Conservation (phyloP, 2,113 vertebrate species). For the Pseudorasbora parva region DNA sequence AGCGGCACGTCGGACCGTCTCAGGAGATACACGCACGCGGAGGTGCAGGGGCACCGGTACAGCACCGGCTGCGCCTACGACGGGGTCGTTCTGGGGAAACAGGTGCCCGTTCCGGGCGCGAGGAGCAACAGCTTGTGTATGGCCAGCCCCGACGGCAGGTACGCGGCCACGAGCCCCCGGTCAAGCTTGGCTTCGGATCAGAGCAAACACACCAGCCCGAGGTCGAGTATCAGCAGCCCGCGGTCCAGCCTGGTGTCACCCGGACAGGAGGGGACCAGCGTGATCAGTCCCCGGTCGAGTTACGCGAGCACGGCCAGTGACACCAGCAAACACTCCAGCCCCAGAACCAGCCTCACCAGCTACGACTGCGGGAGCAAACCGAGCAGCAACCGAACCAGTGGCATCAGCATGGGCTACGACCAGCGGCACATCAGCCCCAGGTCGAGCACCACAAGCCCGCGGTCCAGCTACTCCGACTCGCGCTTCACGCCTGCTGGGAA, state of each 20-base stretch:
- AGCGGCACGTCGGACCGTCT: constrained; percentile 79
- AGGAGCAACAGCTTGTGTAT: constrained; percentile 77
- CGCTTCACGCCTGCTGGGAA: constrained; percentile 72
- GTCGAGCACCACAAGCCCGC: constrained; percentile 85
- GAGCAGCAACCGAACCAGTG: constrained; percentile 94
- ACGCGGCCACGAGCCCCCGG: constrained; percentile 76
- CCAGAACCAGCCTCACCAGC: constrained; percentile 86
- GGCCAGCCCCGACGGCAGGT: constrained; percentile 72
- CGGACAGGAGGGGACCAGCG: constrained; percentile 63
- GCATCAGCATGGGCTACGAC: constrained; percentile 97
- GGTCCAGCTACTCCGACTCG: constrained; percentile 83
- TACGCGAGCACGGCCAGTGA: constrained; percentile 92
- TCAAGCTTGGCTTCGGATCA: constrained; percentile 82
- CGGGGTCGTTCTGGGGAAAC: constrained; percentile 73
- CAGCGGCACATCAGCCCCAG: constrained; percentile 90
- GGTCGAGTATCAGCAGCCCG: constrained; percentile 83
- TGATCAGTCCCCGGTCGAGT: constrained; percentile 85
- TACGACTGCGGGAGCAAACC: constrained; percentile 88
- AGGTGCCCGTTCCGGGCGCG: constrained; percentile 69
- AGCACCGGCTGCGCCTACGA: constrained; percentile 78
- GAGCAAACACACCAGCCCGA: constrained; percentile 82
- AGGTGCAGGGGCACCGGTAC: constrained; percentile 80
- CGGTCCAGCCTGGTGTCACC: constrained; percentile 76
- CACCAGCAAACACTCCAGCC: constrained; percentile 89
- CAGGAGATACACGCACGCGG: constrained; percentile 81